A percentile compares a stretch with the other conserved stretches of the same genome.
phyloP scores from a whole-genome alignment of 2,888 invertebrate species.

The Bruchidius siliquastri region DNA sequence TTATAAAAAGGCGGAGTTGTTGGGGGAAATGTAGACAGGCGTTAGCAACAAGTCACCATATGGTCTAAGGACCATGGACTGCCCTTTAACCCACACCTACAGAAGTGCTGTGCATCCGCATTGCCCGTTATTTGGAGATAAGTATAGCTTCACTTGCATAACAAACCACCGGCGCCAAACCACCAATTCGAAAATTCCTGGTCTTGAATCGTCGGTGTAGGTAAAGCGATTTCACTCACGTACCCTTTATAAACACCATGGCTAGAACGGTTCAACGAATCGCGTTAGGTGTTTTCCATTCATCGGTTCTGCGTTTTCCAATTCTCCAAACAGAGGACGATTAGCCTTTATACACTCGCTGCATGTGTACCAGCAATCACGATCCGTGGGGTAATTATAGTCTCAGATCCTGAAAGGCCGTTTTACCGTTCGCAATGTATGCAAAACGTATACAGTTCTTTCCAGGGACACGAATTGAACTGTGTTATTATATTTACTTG shows the following conservation, averaged over 20 bases:
- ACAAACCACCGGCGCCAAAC: no score
- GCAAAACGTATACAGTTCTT: slow-evolving; percentile 13
- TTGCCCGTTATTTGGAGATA: no score
- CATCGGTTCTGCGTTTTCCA: background rate
- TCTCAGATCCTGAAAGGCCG: background rate
- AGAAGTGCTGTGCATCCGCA: no score
- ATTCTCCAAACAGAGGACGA: background rate
- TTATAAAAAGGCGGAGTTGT: no score
- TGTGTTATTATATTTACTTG: slow-evolving; percentile 3
- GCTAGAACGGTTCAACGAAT: background rate
- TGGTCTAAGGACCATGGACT: no score
- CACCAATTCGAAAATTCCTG: no score
- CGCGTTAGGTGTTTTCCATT: background rate
- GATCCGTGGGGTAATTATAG: slow-evolving; percentile 9
- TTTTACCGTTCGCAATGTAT: slow-evolving; percentile 7
- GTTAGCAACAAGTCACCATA: no score
- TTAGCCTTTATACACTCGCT: background rate
- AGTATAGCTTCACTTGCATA: no score
- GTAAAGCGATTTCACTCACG: background rate
- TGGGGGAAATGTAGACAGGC: no score
- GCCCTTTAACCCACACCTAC: no score
- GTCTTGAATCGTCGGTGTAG: background rate
- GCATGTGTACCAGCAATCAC: slow-evolving; percentile 2
- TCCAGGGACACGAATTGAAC: slow-evolving; percentile 7
- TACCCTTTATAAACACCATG: background rate